These are phyloP conservation scores for Popillia japonica DNA, from an alignment of 1,140 invertebrate genomes.

Conservation along the genomic window DNA sequence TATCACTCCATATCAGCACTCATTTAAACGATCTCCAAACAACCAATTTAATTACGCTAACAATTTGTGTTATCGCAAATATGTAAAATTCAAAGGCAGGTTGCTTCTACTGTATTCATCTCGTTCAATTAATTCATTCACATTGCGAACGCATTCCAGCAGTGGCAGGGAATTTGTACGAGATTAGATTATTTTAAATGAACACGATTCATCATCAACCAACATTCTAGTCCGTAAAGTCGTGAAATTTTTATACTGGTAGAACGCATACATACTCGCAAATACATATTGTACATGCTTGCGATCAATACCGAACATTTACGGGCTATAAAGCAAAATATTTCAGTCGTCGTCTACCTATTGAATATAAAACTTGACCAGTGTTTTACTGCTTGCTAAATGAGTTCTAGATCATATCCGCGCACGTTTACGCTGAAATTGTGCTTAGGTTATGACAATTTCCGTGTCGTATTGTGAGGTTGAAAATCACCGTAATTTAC, in stretches of 20 bases:
- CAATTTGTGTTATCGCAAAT: neutral
- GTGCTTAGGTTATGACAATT: neutral
- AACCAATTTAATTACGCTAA: neutral
- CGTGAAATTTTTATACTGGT: neutral
- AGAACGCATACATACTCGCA: neutral
- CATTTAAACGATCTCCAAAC: neutral
- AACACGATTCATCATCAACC: slow-evolving; percentile 26
- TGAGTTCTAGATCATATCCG: neutral
- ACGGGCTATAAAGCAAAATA: slow-evolving; percentile 14
- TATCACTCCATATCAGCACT: neutral
- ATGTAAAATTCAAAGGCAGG: neutral
- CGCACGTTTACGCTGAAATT: neutral
- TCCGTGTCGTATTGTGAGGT: neutral
- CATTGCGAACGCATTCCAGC: neutral
- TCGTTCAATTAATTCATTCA: neutral
- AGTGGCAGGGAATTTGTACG: neutral
- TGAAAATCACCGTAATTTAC: neutral
- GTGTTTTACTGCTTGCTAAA: slow-evolving; percentile 9
- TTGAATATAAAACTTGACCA: slow-evolving; percentile 12
- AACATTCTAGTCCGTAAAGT: neutral
- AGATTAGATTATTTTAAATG: slow-evolving; percentile 31
- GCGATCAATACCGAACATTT: neutral
- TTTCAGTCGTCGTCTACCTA: slow-evolving; percentile 3
- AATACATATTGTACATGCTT: neutral
- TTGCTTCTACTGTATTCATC: neutral